Evolutionary conservation across 2,113 vertebrate species (phyloP), one percentile per base, ranked within the genome.

Genomic region (Petroica traversi): DNA sequence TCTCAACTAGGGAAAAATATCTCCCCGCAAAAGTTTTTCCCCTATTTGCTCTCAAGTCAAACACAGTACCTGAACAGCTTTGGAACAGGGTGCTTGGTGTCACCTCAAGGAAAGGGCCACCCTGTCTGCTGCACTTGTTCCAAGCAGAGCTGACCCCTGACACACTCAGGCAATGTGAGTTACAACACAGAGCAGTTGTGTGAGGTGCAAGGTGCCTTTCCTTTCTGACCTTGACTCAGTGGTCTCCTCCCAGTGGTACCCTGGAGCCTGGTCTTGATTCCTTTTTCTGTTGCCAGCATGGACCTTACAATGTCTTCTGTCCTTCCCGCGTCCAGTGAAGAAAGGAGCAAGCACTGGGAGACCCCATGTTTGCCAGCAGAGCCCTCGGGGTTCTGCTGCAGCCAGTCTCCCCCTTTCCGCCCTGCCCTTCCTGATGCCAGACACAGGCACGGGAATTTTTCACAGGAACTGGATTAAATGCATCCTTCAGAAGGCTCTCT

Each of bases 311-410:
- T n/a, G 33, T 36, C 43, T 33, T 33, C 41, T 62, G 29, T 61
- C 36, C 38, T 72, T 78, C 51, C 33, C 0, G 0, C 26, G 22
- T 10, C 46, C 29, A 14, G 38, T 6, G 29, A 67, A 41, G 64
- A 33, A 63, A 48, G n/a, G 7, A 85, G 38, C 10, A 40, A 38
- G 8, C 0, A 0, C 34, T 26, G 9, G 29, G 45, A 62, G 40
- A 36, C 22, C 18, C 34, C 10, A 7, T 38, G 24, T 45, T 41
- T 94, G 46, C 20, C 45, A 62, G 61, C 54, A 84, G 90, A 77
- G 25, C 34, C 36, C 52, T 88, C 0, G 0, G n/a, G 49, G 54
- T 28, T 31, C 31, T 0, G 2, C 68, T 41, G 14, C 67, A 73
- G 36, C 40, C 80, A 46, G 14, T 38, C 34, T 86, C 49, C 6